Evolutionary conservation across 2,797 vertebrate species (phyloP).

Genomic region (Trichosurus vulpecula): DNA sequence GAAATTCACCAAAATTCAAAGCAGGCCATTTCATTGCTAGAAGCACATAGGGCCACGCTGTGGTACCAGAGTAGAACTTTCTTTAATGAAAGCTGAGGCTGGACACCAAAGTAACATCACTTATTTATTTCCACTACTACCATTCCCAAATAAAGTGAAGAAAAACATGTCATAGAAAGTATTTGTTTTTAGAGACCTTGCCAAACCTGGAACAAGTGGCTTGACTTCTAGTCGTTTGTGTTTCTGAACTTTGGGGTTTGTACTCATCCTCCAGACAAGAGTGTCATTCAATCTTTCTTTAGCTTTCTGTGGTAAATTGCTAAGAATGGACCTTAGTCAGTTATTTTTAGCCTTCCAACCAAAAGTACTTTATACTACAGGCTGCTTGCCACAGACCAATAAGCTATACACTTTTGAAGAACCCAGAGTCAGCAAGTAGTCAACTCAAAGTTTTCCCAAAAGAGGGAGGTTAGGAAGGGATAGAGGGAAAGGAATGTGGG

Average conservation of each 20-base stretch:
- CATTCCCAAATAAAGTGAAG: not conserved
- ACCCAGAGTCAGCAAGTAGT: constrained; percentile 55
- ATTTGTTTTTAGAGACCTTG: not conserved
- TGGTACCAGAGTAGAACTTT: not conserved
- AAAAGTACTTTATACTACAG: constrained; percentile 57
- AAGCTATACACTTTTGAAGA: constrained; percentile 52
- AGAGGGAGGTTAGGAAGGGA: not conserved
- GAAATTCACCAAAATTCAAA: not conserved
- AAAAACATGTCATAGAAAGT: not conserved
- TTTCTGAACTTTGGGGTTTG: not conserved
- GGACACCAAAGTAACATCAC: not conserved
- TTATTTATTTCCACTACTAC: not conserved
- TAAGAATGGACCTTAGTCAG: constrained; percentile 57
- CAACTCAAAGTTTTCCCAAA: not conserved
- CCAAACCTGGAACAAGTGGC: not conserved
- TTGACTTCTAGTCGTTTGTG: not conserved
- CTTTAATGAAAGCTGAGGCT: not conserved
- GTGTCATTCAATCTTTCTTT: not conserved
- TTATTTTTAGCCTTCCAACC: not conserved
- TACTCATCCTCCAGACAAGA: not conserved
- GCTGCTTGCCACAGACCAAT: constrained; percentile 39
- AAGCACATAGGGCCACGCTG: not conserved
- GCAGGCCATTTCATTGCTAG: not conserved
- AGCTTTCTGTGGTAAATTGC: constrained; percentile 64
- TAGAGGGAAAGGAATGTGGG: not conserved